phyloP scores from a whole-genome alignment of 2,888 invertebrate genomes.

The Germaria angustata region DNA sequence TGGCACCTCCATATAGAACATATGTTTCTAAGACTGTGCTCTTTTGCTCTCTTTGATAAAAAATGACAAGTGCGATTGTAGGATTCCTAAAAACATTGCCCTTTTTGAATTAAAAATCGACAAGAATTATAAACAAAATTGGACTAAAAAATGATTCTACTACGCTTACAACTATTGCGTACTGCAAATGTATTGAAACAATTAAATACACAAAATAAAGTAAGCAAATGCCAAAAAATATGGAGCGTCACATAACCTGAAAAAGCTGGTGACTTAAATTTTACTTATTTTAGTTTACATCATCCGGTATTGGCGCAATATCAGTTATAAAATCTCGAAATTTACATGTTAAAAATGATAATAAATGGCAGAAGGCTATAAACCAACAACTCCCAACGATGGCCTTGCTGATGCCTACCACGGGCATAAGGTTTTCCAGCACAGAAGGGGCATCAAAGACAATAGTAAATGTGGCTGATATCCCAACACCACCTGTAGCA shows the following conservation, averaged over 20 bases:
- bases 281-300: constrained; percentile 56
- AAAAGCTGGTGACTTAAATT: constrained; percentile 64
- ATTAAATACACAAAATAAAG: constrained; percentile 68
- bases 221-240: constrained; percentile 62
- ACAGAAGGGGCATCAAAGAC: constrained; percentile 67
- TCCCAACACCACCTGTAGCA: constrained; percentile 75
- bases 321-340: constrained; percentile 66
- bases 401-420: constrained; percentile 47
- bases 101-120: constrained; percentile 33
- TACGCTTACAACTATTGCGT: constrained; percentile 72
- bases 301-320: constrained; percentile 24
- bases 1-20: not conserved
- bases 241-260: constrained; percentile 78
- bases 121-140: constrained; percentile 28
- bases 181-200: constrained; percentile 66
- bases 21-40: not conserved
- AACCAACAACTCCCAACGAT: constrained; percentile 43
- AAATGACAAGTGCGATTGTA: constrained; percentile 36
- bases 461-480: constrained; percentile 71
- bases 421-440: constrained; percentile 72
- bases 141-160: constrained; percentile 70
- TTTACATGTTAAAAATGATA: constrained; percentile 69
- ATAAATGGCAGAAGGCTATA: not conserved
- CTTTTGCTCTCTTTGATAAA: not conserved
- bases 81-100: constrained; percentile 51